Conservation (phyloP, 2,888 invertebrate species). For the Pocota personata region DNA sequence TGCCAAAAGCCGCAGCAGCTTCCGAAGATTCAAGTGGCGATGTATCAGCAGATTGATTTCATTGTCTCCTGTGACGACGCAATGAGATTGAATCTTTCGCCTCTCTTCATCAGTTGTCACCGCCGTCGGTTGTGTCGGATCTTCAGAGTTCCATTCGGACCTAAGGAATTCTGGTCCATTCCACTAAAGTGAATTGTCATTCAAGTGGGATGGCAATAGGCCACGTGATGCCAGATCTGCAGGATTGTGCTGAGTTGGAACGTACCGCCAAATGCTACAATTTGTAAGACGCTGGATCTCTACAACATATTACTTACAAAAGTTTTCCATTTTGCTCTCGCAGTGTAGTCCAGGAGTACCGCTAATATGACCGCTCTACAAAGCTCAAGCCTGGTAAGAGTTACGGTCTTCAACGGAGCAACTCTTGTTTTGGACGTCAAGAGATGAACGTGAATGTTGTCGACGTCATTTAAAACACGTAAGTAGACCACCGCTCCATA, state of each 20-base stretch:
- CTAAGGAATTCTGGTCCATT: neutral
- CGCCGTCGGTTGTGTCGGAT: neutral
- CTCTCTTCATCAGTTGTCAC: neutral
- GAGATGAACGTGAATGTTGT: no score
- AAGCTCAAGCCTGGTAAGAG: conserved; percentile 50
- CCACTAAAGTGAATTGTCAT: neutral
- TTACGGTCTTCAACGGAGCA: conserved; percentile 55
- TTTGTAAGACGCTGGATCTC: neutral
- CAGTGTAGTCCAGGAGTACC: neutral
- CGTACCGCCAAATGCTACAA: conserved; percentile 43
- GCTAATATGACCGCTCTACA: no score
- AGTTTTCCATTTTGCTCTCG: neutral
- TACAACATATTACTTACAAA: neutral
- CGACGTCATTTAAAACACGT: no score
- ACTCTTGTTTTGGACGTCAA: conserved; percentile 56
- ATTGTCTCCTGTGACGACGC: neutral
- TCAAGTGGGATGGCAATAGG: neutral
- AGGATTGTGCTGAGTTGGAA: conserved; percentile 56
- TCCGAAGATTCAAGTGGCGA: neutral
- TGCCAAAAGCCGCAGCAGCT: neutral
- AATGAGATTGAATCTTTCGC: neutral
- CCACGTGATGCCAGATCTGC: conserved; percentile 67
- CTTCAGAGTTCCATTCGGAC: neutral
- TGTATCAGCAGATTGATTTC: neutral
- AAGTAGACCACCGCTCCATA: no score